Conservation (phyloP, 2,888 invertebrate species). For the Marronus borbonicus region DNA sequence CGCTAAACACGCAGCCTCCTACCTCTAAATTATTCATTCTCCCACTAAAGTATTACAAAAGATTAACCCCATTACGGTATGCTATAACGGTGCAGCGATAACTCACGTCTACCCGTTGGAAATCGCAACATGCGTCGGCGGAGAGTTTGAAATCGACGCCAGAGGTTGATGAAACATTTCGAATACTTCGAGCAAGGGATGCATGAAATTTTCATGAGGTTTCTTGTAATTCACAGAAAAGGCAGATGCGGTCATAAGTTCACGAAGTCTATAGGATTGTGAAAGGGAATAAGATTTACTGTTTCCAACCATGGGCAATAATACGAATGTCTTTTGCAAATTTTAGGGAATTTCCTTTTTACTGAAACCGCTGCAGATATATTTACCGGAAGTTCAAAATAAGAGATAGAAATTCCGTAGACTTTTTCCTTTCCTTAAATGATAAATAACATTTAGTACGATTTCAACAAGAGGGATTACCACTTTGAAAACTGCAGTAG, state of each 20-base stretch:
- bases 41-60: conserved; percentile 22
- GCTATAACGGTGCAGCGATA: conserved; percentile 16
- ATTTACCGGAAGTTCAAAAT: conserved; percentile 30
- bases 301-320: conserved; percentile 31
- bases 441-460: no score
- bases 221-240: conserved; percentile 49
- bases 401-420: not conserved
- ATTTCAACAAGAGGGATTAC: no score
- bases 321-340: conserved; percentile 40
- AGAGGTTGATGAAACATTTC: conserved; percentile 30
- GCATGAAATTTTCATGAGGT: conserved; percentile 52
- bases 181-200: conserved; percentile 31
- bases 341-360: conserved; percentile 18
- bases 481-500: no score
- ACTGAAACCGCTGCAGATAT: conserved; percentile 7
- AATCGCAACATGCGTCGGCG: conserved; percentile 2
- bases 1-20: conserved; percentile 2
- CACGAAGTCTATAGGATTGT: conserved; percentile 43
- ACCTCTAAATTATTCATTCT: conserved; percentile 40
- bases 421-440: not conserved
- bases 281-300: conserved; percentile 43
- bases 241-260: conserved; percentile 46
- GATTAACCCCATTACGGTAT: conserved; percentile 18
- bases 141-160: conserved; percentile 41
- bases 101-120: not conserved